These are phyloP conservation scores for Zele albiditarsus DNA, from an alignment of 2,888 invertebrate species.

Conservation along the genomic window DNA sequence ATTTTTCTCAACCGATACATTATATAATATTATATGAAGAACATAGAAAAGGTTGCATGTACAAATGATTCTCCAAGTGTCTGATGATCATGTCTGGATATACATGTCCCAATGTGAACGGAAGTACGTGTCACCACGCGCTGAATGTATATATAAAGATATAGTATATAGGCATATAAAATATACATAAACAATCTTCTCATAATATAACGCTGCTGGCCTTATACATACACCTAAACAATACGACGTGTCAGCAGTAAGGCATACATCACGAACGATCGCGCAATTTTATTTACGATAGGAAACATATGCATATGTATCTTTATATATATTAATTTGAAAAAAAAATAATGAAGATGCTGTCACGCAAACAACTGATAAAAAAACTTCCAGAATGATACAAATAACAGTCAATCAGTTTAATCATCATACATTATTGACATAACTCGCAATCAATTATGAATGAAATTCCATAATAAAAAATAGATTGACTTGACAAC, in stretches of 20 bases:
- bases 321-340: no score
- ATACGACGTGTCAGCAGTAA: neutral
- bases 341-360: neutral
- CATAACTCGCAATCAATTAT: no score
- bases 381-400: neutral
- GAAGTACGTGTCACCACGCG: conserved; percentile 31
- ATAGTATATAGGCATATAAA: neutral
- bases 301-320: neutral
- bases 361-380: neutral
- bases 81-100: neutral
- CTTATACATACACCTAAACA: neutral
- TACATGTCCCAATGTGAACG: conserved; percentile 12
- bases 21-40: neutral
- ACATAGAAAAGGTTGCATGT: neutral
- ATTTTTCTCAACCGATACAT: neutral
- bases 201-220: neutral
- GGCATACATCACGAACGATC: neutral
- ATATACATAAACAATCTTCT: conserved; percentile 1
- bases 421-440: no score
- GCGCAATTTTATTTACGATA: conserved; percentile 2
- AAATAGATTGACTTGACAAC: no score
- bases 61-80: conserved; percentile 7
- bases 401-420: neutral
- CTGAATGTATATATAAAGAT: neutral
- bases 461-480: no score